Percentiles rank a stretch among this genome's conserved stretches.
Conservation (phyloP, 1,140 invertebrate species). For the Sarcophaga bullata region DNA sequence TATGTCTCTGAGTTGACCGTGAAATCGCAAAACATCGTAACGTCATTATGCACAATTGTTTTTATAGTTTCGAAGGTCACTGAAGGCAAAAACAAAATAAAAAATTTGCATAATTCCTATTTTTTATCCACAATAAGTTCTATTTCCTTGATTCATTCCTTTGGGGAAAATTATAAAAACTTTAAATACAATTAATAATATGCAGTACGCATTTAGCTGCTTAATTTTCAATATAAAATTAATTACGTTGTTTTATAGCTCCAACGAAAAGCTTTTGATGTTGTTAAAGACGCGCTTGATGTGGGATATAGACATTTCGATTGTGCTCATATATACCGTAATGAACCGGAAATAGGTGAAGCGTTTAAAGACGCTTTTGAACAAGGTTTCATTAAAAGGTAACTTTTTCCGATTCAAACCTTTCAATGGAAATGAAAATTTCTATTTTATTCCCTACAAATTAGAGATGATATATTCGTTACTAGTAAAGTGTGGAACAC, state of each 20-base stretch:
- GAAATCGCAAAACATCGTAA: background rate
- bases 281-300: conserved; percentile 80
- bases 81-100: no score
- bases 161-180: no score
- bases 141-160: no score
- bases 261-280: conserved; percentile 61
- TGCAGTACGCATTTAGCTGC: no score
- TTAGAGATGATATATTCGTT: conserved; percentile 74
- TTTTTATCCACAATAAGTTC: no score
- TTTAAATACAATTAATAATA: no score
- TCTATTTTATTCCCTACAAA: conserved; percentile 21
- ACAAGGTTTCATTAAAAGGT: conserved; percentile 74
- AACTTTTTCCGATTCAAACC: conserved; percentile 8
- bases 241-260: background rate
- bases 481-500: conserved; percentile 70
- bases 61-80: no score
- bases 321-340: conserved; percentile 81
- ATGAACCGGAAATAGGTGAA: conserved; percentile 79
- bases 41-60: no score
- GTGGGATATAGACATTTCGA: conserved; percentile 85
- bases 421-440: background rate
- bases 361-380: conserved; percentile 74
- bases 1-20: background rate
- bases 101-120: no score
- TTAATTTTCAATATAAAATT: no score